Percentiles rank a stretch among this genome's conserved stretches.
These are phyloP conservation scores for Metopolophium dirhodum DNA, from an alignment of 1,140 invertebrate species.

Conservation along the genomic window DNA sequence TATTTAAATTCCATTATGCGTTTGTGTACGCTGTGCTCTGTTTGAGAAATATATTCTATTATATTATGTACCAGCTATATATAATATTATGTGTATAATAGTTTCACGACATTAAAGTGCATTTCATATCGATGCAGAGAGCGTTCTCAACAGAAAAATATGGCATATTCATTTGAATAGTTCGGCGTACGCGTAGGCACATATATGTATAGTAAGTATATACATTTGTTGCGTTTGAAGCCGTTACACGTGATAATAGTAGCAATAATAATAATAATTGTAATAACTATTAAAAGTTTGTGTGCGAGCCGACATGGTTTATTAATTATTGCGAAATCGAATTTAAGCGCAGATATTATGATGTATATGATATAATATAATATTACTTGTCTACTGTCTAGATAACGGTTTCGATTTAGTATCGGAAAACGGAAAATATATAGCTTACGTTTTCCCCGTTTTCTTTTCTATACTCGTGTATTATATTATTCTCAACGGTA, in stretches of 20 bases:
- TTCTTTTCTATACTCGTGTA: background rate
- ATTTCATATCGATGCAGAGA: background rate
- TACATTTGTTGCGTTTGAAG: background rate
- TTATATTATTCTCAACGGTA: background rate
- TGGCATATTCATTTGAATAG: background rate
- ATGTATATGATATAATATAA: background rate
- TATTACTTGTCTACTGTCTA: background rate
- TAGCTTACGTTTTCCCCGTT: no score
- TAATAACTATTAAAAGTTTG: background rate
- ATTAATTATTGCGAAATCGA: background rate
- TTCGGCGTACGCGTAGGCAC: no score
- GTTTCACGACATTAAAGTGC: background rate
- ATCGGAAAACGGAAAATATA: background rate
- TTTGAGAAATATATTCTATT: background rate
- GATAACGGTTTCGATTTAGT: background rate
- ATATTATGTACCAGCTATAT: background rate
- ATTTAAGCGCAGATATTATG: background rate
- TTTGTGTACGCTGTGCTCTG: background rate
- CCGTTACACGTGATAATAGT: no score
- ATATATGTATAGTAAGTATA: background rate
- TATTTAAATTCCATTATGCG: background rate
- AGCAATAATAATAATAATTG: background rate
- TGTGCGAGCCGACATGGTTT: no score
- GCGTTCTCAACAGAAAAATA: background rate
- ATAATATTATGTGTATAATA: background rate